A percentile compares a stretch with the other conserved stretches of the same genome.
Evolutionary conservation across 2,888 invertebrate genomes (phyloP).

Genomic region (Parnassius orleans): DNA sequence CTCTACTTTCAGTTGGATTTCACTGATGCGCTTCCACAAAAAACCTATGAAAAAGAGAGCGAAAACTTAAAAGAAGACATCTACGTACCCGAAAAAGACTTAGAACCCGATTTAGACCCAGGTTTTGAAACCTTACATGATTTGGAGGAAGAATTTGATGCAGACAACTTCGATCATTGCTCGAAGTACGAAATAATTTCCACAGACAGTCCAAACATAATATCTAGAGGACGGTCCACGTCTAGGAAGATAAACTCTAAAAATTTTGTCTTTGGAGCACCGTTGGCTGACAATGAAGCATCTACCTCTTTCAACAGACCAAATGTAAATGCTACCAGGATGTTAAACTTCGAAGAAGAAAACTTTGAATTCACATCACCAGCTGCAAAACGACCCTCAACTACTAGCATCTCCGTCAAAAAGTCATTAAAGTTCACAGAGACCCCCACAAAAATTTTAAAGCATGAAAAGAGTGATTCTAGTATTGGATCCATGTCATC

Average conservation of each 20-base stretch:
- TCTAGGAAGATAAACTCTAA: constrained; percentile 57
- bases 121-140: constrained; percentile 68
- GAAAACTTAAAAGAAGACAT: constrained; percentile 39
- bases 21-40: constrained; percentile 52
- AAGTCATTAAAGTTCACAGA: constrained; percentile 66
- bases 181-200: constrained; percentile 76
- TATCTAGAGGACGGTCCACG: constrained; percentile 58
- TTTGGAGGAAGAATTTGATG: constrained; percentile 69
- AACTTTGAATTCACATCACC: constrained; percentile 71
- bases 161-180: constrained; percentile 66
- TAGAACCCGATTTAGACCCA: constrained; percentile 42
- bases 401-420: constrained; percentile 51
- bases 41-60: constrained; percentile 34
- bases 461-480: constrained; percentile 55
- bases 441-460: constrained; percentile 51
- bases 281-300: constrained; percentile 60
- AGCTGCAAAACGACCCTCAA: constrained; percentile 42
- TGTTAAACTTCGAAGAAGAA: constrained; percentile 69
- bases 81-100: constrained; percentile 52
- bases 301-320: constrained; percentile 69
- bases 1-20: constrained; percentile 60
- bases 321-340: constrained; percentile 52
- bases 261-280: constrained; percentile 71
- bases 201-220: constrained; percentile 73
- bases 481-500: constrained; percentile 61